Evolutionary conservation across 2,888 invertebrate genomes (phyloP).

Genomic region (Crocallis elinguaria): DNA sequence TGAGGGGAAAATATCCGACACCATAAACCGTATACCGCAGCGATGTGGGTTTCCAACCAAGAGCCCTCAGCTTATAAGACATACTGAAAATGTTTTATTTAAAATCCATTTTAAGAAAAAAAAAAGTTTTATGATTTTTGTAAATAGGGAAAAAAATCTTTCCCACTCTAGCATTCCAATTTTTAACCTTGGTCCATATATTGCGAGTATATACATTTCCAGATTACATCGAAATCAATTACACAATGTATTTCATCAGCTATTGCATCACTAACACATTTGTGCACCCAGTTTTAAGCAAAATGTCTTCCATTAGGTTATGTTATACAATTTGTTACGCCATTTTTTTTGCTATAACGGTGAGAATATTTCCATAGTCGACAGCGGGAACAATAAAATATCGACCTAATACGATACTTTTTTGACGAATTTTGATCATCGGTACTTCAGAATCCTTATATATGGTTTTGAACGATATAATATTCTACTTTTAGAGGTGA

Average conservation of each 20-base stretch:
- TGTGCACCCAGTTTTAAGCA: slow-evolving; percentile 62
- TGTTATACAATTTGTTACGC: slow-evolving; percentile 49
- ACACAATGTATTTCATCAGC: slow-evolving; percentile 44
- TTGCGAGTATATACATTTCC: no score
- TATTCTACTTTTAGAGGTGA: slow-evolving; percentile 52
- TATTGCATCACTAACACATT: slow-evolving; percentile 38
- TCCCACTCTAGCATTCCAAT: no score
- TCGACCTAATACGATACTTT: slow-evolving; percentile 72
- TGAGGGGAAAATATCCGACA: no score
- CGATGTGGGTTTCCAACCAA: no score
- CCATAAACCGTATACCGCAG: no score
- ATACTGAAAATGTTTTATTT: no score
- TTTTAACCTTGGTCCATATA: no score
- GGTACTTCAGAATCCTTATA: slow-evolving; percentile 45
- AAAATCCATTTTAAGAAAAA: no score
- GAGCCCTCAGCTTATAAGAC: no score
- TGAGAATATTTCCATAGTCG: slow-evolving; percentile 43
- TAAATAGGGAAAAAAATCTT: no score
- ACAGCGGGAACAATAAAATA: slow-evolving; percentile 73
- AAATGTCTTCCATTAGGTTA: slow-evolving; percentile 82
- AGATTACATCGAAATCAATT: no score
- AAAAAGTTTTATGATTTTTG: no score
- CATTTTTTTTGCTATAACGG: slow-evolving; percentile 39
- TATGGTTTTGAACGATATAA: slow-evolving; percentile 48
- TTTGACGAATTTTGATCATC: slow-evolving; percentile 61